phyloP scores from a whole-genome alignment of 2,797 vertebrate genomes.

The Pangasius krempfi region DNA sequence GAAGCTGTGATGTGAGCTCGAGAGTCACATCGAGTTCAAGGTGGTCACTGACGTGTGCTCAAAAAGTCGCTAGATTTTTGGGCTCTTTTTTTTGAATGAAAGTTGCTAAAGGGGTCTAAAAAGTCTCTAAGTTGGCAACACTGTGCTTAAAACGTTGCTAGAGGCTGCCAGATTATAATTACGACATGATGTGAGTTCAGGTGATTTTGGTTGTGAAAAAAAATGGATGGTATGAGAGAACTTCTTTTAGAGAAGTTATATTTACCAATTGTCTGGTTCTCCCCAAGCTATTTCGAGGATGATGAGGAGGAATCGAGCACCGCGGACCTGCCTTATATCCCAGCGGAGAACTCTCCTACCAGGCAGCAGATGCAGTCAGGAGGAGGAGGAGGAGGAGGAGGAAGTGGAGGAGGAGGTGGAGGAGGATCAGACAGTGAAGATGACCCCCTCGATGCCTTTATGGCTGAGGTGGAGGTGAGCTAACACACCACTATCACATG shows the following conservation, averaged over 20 bases:
- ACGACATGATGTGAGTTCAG: too few relatives aligned
- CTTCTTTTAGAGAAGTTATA: too few relatives aligned
- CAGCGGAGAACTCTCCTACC: constrained; percentile 97
- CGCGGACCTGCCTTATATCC: constrained; percentile 94
- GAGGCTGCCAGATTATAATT: background rate
- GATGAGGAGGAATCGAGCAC: constrained; percentile 94
- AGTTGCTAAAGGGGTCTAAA: background rate
- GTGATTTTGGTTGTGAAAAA: too few relatives aligned
- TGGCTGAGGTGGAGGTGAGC: constrained; percentile 97
- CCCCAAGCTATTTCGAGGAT: constrained; percentile 93
- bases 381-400: constrained; percentile 77
- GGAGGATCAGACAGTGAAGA: constrained; percentile 96
- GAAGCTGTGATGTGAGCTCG: too few relatives aligned
- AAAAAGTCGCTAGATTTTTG: too few relatives aligned
- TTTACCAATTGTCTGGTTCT: background rate
- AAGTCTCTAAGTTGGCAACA: background rate
- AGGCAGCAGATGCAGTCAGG: constrained; percentile 90
- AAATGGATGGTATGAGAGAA: too few relatives aligned
- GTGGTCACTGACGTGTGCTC: too few relatives aligned
- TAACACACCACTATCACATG: background rate
- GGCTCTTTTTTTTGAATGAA: background rate
- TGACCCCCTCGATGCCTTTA: constrained; percentile 96
- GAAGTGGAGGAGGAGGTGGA: constrained; percentile 78
- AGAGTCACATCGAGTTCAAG: too few relatives aligned
- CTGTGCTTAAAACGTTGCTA: background rate